These are phyloP conservation scores for Zhengitettix transpicula DNA, from an alignment of 2,888 invertebrate species.

Conservation along the genomic window DNA sequence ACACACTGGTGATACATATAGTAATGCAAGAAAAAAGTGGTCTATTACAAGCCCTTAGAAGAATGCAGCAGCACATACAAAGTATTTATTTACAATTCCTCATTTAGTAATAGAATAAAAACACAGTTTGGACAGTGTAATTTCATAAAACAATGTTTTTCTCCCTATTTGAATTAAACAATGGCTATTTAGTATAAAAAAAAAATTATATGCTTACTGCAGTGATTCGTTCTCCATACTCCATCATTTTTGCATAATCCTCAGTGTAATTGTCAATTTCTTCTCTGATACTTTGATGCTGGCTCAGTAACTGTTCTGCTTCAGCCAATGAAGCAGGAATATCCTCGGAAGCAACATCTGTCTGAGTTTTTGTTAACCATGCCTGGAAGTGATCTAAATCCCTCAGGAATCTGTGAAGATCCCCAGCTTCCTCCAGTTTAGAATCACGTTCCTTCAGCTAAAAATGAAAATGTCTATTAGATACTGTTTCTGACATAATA, in stretches of 20 bases:
- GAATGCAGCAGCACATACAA: too few species aligned
- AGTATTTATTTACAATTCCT: too few species aligned
- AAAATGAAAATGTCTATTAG: slow-evolving; percentile 4
- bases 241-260: slow-evolving; percentile 98
- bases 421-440: slow-evolving; percentile 96
- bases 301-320: slow-evolving; percentile 89
- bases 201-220: slow-evolving; percentile 34
- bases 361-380: slow-evolving; percentile 97
- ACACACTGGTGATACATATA: too few species aligned
- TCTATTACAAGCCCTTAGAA: too few species aligned
- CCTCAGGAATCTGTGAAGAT: slow-evolving; percentile 91
- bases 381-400: slow-evolving; percentile 99
- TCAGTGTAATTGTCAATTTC: slow-evolving; percentile 99
- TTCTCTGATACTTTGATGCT: slow-evolving; percentile 96
- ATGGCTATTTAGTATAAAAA: neutral
- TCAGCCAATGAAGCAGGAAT: slow-evolving; percentile 85
- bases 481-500: too few species aligned
- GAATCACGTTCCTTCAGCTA: slow-evolving; percentile 93
- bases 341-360: slow-evolving; percentile 95
- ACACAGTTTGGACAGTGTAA: too few species aligned
- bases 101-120: too few species aligned
- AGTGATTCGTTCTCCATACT: slow-evolving; percentile 91
- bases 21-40: too few species aligned
- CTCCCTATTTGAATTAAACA: too few species aligned
- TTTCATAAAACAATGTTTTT: too few species aligned